These are phyloP conservation scores for Cheiracanthium punctorium DNA, from an alignment of 2,888 invertebrate genomes.

Conservation along the genomic window DNA sequence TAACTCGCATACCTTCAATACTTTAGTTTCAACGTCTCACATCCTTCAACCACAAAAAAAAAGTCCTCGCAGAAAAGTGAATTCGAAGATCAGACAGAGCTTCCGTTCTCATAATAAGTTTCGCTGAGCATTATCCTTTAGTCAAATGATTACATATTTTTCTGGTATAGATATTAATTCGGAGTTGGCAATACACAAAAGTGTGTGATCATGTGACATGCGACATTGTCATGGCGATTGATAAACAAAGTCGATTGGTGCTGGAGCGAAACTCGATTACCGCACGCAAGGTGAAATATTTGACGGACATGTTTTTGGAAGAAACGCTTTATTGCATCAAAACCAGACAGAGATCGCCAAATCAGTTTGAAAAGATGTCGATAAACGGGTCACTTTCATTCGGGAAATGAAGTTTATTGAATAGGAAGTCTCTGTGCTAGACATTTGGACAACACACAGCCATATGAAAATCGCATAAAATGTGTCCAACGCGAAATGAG, in stretches of 20 bases:
- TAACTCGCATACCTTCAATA: neutral
- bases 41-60: neutral
- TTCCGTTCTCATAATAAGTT: neutral
- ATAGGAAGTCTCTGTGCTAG: too few species aligned
- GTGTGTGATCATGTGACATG: slow-evolving; percentile 36
- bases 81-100: too few species aligned
- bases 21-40: neutral
- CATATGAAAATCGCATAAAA: too few species aligned
- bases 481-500: too few species aligned
- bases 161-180: slow-evolving; percentile 17
- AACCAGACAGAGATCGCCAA: too few species aligned
- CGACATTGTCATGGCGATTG: slow-evolving; percentile 68
- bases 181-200: slow-evolving; percentile 16
- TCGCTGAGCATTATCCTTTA: neutral
- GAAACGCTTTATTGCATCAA: neutral
- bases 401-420: neutral
- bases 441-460: too few species aligned
- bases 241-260: slow-evolving; percentile 58
- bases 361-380: too few species aligned
- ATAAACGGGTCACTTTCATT: slow-evolving; percentile 17
- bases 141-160: neutral
- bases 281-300: slow-evolving; percentile 17
- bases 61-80: too few species aligned
- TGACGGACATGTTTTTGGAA: neutral
- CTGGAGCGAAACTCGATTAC: neutral